phyloP scores from a whole-genome alignment of 2,888 invertebrate species.

The Galerucella calmariensis region DNA sequence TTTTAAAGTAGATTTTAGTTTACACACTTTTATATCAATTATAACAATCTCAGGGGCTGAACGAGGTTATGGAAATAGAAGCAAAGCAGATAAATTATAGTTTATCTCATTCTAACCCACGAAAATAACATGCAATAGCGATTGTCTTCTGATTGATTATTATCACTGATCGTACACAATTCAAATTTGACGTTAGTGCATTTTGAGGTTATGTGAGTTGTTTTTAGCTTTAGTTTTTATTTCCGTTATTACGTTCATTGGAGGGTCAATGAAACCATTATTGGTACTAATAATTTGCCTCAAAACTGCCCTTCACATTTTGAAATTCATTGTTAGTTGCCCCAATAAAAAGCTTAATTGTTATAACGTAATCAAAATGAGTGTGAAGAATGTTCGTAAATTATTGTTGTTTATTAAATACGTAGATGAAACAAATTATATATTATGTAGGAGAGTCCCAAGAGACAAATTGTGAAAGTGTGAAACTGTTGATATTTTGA shows the following conservation, averaged over 20 bases:
- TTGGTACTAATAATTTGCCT: constrained; percentile 22
- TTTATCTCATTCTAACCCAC: too few species aligned
- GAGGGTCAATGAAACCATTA: background rate
- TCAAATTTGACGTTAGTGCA: too few species aligned
- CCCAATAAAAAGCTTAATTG: constrained; percentile 36
- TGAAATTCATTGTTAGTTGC: constrained; percentile 31
- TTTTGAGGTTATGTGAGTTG: too few species aligned
- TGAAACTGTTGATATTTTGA: constrained; percentile 43
- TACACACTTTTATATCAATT: constrained; percentile 18
- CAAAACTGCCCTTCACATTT: constrained; percentile 44
- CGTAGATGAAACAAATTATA: constrained; percentile 35
- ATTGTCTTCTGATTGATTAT: too few species aligned
- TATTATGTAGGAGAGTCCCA: constrained; percentile 8
- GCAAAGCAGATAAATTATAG: too few species aligned
- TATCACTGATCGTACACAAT: too few species aligned
- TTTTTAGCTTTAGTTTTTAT: background rate
- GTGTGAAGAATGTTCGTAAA: constrained; percentile 27
- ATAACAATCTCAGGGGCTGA: constrained; percentile 19
- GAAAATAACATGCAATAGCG: too few species aligned
- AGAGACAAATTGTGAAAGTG: constrained; percentile 53
- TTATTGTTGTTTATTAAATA: constrained; percentile 38
- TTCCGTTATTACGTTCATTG: background rate
- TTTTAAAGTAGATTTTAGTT: constrained; percentile 29
- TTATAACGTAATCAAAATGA: constrained; percentile 40
- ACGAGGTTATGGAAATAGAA: background rate